phyloP scores from a whole-genome alignment of 1,140 invertebrate species.

The Pseudachorutes palmiensis region DNA sequence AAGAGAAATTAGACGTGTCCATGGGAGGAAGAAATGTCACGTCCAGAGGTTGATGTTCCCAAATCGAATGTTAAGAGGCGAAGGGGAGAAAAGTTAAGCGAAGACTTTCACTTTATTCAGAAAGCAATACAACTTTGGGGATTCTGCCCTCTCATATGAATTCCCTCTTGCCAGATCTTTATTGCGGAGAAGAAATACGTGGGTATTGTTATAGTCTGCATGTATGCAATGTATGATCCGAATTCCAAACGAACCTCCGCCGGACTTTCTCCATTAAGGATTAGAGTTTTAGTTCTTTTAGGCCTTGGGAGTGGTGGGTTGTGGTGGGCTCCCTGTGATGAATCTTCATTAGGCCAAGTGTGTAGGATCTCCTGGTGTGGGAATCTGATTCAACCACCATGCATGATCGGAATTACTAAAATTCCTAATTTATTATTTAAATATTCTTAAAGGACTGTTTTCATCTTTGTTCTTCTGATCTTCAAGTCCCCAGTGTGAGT shows the following conservation, averaged over 20 bases:
- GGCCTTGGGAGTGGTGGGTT: no score
- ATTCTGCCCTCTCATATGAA: background rate
- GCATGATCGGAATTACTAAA: conserved; percentile 3
- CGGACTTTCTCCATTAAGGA: no score
- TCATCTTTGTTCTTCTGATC: conserved; percentile 10
- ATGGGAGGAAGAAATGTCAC: conserved; percentile 9
- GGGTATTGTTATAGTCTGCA: background rate
- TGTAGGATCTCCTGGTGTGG: background rate
- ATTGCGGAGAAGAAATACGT: background rate
- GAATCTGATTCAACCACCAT: conserved; percentile 3
- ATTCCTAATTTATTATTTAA: conserved; percentile 11
- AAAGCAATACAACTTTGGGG: background rate
- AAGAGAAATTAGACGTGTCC: conserved; percentile 13
- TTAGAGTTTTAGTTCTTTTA: no score
- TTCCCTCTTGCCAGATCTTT: background rate
- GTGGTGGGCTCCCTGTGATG: background rate
- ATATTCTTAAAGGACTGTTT: conserved; percentile 4
- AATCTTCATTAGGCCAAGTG: background rate
- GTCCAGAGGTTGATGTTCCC: conserved; percentile 11
- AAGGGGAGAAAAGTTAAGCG: background rate
- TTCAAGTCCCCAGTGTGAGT: background rate
- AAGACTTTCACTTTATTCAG: background rate
- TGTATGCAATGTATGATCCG: background rate
- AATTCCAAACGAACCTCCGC: no score
- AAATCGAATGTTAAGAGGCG: conserved; percentile 11